phyloP scores from a whole-genome alignment of 2,888 invertebrate species.

The Dynastes grantii region DNA sequence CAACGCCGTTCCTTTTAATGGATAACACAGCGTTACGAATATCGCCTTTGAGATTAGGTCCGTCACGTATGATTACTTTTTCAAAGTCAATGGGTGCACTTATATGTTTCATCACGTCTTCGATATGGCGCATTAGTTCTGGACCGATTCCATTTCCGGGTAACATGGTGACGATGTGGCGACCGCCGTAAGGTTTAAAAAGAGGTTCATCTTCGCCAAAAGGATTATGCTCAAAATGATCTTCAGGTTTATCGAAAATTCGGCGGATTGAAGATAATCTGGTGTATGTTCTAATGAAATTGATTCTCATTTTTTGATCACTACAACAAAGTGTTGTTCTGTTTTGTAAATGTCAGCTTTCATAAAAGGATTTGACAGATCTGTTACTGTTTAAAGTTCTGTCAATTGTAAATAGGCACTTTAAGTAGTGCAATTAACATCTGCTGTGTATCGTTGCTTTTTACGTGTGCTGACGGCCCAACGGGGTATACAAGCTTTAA shows the following conservation, averaged over 20 bases:
- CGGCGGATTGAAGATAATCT: not conserved
- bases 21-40: slow-evolving; percentile 61
- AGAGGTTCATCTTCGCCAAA: slow-evolving; percentile 50
- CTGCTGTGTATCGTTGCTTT: too few relatives aligned
- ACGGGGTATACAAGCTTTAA: too few relatives aligned
- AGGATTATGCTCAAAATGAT: not conserved
- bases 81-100: slow-evolving; percentile 67
- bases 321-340: too few relatives aligned
- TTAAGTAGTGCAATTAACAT: too few relatives aligned
- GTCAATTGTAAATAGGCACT: too few relatives aligned
- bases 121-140: slow-evolving; percentile 63
- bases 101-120: slow-evolving; percentile 61
- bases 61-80: slow-evolving; percentile 57
- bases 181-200: slow-evolving; percentile 56
- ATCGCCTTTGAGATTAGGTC: slow-evolving; percentile 54
- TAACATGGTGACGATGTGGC: slow-evolving; percentile 58
- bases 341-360: too few relatives aligned
- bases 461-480: too few relatives aligned
- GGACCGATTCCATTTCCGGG: slow-evolving; percentile 64
- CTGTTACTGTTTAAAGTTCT: too few relatives aligned
- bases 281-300: too few relatives aligned
- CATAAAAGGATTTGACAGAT: too few relatives aligned
- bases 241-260: not conserved
- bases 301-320: not conserved
- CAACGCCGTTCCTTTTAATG: slow-evolving; percentile 63